Conservation (phyloP, 2,797 vertebrate genomes). For the Galago senegalensis region DNA sequence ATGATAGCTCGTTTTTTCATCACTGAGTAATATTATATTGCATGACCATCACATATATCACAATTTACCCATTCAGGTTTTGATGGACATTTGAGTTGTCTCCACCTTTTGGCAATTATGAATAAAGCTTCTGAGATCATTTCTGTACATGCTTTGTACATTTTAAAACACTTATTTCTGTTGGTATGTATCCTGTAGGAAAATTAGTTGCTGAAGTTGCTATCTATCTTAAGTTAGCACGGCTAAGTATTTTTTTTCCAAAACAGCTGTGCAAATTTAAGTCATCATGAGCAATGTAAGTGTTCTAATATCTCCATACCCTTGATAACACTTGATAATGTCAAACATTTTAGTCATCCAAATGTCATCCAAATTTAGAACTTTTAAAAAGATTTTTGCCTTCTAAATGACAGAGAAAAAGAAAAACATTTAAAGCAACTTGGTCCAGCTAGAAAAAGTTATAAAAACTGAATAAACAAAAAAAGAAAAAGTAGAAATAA, state of each 20-base stretch:
- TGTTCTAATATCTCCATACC: constrained; percentile 27
- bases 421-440: constrained; percentile 26
- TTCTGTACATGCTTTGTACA: neutral
- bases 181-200: neutral
- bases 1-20: neutral
- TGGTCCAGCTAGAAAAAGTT: neutral
- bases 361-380: constrained; percentile 34
- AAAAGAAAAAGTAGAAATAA: constrained; percentile 62
- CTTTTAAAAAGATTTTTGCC: neutral
- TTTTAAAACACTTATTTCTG: constrained; percentile 33
- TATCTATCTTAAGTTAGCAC: constrained; percentile 28
- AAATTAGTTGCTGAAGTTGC: neutral
- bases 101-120: constrained; percentile 5
- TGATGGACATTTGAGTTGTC: neutral
- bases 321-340: constrained; percentile 44
- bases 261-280: constrained; percentile 47
- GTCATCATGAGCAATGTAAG: constrained; percentile 32
- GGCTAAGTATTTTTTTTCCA: constrained; percentile 14
- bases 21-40: neutral
- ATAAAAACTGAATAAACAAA: neutral
- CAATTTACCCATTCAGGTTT: constrained; percentile 4
- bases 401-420: constrained; percentile 33
- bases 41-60: neutral
- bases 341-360: constrained; percentile 45
- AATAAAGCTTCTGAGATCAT: constrained; percentile 14